phyloP scores from a whole-genome alignment of 2,888 invertebrate species.

The Drosophila subsilvestris region DNA sequence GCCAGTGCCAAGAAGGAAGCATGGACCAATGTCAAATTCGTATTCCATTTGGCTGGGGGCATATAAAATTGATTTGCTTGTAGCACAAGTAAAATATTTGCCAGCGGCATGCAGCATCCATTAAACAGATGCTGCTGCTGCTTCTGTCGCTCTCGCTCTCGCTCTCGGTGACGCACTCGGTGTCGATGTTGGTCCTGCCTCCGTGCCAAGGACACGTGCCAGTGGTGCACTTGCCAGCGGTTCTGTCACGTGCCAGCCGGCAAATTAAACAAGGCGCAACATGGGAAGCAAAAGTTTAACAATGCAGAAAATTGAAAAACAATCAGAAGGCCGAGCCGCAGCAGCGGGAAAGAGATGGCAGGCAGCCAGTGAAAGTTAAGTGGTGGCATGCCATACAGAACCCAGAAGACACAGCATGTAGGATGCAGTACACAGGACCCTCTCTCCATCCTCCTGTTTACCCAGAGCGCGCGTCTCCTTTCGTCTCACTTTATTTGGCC shows the following conservation, averaged over 20 bases:
- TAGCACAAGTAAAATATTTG: slow-evolving; percentile 71
- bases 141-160: slow-evolving; percentile 25
- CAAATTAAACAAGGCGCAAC: slow-evolving; percentile 73
- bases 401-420: slow-evolving; percentile 6
- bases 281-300: slow-evolving; percentile 73
- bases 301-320: slow-evolving; percentile 84
- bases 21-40: slow-evolving; percentile 71
- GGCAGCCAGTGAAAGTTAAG: slow-evolving; percentile 59
- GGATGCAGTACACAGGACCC: not conserved
- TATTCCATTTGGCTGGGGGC: slow-evolving; percentile 72
- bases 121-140: slow-evolving; percentile 59
- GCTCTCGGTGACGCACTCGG: too few species aligned
- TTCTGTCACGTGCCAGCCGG: slow-evolving; percentile 72
- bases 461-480: slow-evolving; percentile 60
- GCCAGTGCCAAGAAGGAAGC: slow-evolving; percentile 38
- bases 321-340: slow-evolving; percentile 67
- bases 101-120: slow-evolving; percentile 57
- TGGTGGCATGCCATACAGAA: slow-evolving; percentile 56
- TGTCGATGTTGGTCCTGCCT: slow-evolving; percentile 32
- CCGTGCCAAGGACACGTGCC: slow-evolving; percentile 48
- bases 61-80: slow-evolving; percentile 79
- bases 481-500: slow-evolving; percentile 73
- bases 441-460: slow-evolving; percentile 42
- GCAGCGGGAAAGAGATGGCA: slow-evolving; percentile 17
- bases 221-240: slow-evolving; percentile 48